These are phyloP conservation scores for Biston stratarius DNA, from an alignment of 2,888 invertebrate genomes.

Conservation along the genomic window DNA sequence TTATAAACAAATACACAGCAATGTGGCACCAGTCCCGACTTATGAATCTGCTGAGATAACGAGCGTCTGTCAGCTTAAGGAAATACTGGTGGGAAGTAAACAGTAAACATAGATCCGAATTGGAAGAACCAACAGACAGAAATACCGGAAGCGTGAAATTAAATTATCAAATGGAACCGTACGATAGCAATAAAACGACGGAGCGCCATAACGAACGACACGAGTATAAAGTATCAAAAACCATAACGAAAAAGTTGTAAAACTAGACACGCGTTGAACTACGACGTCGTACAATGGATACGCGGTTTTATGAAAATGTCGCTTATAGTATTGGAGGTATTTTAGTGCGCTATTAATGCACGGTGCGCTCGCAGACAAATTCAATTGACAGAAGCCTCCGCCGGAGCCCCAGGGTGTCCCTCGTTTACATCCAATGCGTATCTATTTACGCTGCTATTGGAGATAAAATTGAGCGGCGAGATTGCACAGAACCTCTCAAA, in stretches of 20 bases:
- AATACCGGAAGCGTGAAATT: slow-evolving; percentile 54
- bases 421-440: slow-evolving; percentile 77
- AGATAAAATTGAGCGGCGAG: slow-evolving; percentile 80
- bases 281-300: slow-evolving; percentile 67
- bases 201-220: slow-evolving; percentile 58
- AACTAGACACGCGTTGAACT: slow-evolving; percentile 64
- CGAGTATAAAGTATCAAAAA: slow-evolving; percentile 68
- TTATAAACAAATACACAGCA: slow-evolving; percentile 56
- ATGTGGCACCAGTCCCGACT: slow-evolving; percentile 40
- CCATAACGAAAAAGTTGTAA: slow-evolving; percentile 67
- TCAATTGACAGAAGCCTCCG: slow-evolving; percentile 82
- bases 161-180: slow-evolving; percentile 62
- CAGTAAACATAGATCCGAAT: slow-evolving; percentile 30
- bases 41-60: slow-evolving; percentile 43
- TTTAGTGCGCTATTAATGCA: slow-evolving; percentile 81
- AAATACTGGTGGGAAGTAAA: slow-evolving; percentile 42
- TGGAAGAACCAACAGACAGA: slow-evolving; percentile 39
- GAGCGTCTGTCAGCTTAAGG: slow-evolving; percentile 35
- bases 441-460: slow-evolving; percentile 78
- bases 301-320: slow-evolving; percentile 76
- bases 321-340: slow-evolving; percentile 77
- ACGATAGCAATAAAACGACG: slow-evolving; percentile 65
- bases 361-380: slow-evolving; percentile 84
- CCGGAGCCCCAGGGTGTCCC: slow-evolving; percentile 75
- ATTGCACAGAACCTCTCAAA: slow-evolving; percentile 77